Base-by-base conservation (phyloP, 2,797 vertebrate genomes). In the Typhlichthys eigenmanni region DNA sequence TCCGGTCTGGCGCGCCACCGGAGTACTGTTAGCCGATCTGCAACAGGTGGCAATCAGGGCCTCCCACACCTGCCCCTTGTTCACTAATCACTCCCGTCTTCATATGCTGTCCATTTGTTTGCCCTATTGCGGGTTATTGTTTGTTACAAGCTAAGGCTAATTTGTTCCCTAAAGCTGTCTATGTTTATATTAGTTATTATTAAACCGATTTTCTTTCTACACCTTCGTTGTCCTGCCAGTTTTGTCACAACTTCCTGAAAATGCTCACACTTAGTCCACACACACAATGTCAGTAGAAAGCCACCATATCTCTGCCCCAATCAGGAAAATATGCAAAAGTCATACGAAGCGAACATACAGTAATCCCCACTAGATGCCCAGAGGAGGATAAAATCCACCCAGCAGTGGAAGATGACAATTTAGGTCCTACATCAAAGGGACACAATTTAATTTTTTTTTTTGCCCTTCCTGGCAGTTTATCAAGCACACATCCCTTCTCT, bases 391-490 rank as follows among this genome's bases (percentile, higher is more conserved):
- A 47, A 51, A 68, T 62, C 57, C 64, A 75, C 60, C 66, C 74
- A 63, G 52, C 3, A 0, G 55, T 71, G 11, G 54, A 67, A 71
- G 69, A 83, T 57, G 62, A 75, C 75, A 82, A 84, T 85, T 60
- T 76, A 62, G 72, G 74, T 79, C 64, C 62, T 53, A 74, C 70
- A 82, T 85, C 77, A 87, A 87, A 85, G 77, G 59, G 45, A 61
- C 69, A 72, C 59, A 47, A n/a, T 68, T 69, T 6, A 43, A 62
- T n/a, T n/a, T n/a, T 78, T 17, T 50, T 64, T 56, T 46, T 34
- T 1, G 17, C 69, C 47, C 38, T 70, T 82, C 54, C 62, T 86
- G 85, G 84, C 77, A 78, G 66, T 78, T 83, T 67, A 80, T 85
- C 83, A 85, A 73, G 82, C 73, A 83, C 76, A 62, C 2, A 50